Base-by-base conservation (phyloP, 2,797 vertebrate species). In the Cryptoprocta ferox region DNA sequence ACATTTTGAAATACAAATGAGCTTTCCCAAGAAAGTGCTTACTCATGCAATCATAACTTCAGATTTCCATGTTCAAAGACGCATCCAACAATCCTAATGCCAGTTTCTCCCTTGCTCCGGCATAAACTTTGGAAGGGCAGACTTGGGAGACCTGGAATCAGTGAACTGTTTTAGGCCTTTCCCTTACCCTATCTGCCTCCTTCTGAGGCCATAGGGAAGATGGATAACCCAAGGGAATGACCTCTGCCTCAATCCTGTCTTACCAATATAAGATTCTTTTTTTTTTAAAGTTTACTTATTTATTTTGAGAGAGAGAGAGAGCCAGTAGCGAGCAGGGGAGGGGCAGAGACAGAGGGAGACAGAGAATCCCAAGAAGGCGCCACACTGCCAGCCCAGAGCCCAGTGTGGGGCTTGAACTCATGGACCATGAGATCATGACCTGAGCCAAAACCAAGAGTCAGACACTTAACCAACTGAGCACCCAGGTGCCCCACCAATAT, bases 1-100 rank as follows among this genome's bases (percentile, higher is more conserved):
- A 78, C 76, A 84, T 89, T 91, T 96, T 85, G 37, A 45, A 94
- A 93, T 76, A 88, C 37, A 91, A 76, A 92, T 96, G 59, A 97
- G 15, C 21, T 92, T 91, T 95, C 28, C 30, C 28, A 94, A 79
- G 75, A 95, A 96, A 89, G 50, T 87, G 59, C 42, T 85, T 95
- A 70, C 12, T 76, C 39, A 76, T 84, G 28, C 35, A 91, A 88
- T 93, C n/a, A 10, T 73, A 86, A 81, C 14, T 82, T 86, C 59
- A 94, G n/a, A 81, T 81, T 93, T 94, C 73, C 73, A 75, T 63
- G 21, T 95, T 95, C 70, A 80, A 95, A 65, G 39, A 66, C 71
- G 26, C 42, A 93, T 81, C 6, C 26, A 87, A 92, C 6, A 75
- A 63, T 56, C 39, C 35, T 80, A 81, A 3, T 95, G 68, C 15